Evolutionary conservation across 1,140 invertebrate species (phyloP), one percentile per base, ranked within the genome.

Genomic region (Zaprionus camerounensis): DNA sequence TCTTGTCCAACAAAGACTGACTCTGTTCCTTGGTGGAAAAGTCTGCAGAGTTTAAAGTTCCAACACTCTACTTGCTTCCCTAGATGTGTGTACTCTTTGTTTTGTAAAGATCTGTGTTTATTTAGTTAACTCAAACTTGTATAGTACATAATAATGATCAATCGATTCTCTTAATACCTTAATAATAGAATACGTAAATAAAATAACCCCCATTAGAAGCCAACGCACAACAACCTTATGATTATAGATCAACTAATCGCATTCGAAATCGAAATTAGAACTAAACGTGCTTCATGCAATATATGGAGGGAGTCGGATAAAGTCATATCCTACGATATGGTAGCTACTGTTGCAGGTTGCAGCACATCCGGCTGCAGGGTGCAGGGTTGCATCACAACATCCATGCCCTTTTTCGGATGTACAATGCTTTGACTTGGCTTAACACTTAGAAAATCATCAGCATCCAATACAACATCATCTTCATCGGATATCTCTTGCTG

Each of bases 391-490:
- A 53, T 41, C 6, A 26, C 28, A 11, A 57, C 58, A 74, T 56
- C 66, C 26, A 22, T 15, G 22, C 49, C 38, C 20, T 24, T 64
- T 24, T 63, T 36, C n/a, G 15, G 20, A 44, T 44, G 11, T 2
- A 41, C 22, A 49, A 71, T 36, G 31, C 58, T 69, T n/a, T 58
- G 53, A 26, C 38, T 57, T 28, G 80, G 73, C 44, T 83, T 83
- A 5, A 87, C 84, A 55, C 65, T 84, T 0, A 81, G 68, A 31
- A 87, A 87, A 57, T 87, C 83, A 6, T 87, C 83, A 22, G 36
- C 71, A 31, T 88, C 83, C 15, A 87, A 65, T 24, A 83, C 55
- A 38, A 71, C 73, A 11, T 87, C 83, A 24, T 87, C 80, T 5
- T 76, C 73, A 24, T 76, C 73, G 12, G 24, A 59, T 44, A 51